phyloP scores from a whole-genome alignment of 2,113 vertebrate genomes.

The Thamnophis sirtalis region DNA sequence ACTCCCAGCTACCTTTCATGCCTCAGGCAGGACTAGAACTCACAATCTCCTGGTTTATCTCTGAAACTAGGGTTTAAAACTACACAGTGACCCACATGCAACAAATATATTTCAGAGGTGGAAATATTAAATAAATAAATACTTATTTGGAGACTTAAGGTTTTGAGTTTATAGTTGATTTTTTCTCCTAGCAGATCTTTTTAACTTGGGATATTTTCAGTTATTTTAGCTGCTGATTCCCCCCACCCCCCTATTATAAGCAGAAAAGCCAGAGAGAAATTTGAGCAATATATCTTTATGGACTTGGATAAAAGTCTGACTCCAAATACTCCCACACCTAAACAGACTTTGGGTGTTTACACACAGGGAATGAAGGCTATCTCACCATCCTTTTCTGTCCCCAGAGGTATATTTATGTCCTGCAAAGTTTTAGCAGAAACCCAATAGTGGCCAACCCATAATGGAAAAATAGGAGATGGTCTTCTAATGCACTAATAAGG shows the following conservation, averaged over 20 bases:
- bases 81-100: background rate
- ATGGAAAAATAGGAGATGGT: background rate
- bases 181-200: background rate
- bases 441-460: background rate
- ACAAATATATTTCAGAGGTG: background rate
- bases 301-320: background rate
- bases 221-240: background rate
- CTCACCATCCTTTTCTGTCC: background rate
- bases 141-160: background rate
- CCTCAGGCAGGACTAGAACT: background rate
- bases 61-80: background rate
- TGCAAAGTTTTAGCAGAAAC: background rate
- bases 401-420: background rate
- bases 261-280: background rate
- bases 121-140: background rate
- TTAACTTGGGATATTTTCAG: background rate
- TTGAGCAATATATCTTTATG: background rate
- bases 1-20: background rate
- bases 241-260: background rate
- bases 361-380: background rate
- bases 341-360: background rate
- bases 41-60: background rate
- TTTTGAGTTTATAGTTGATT: background rate
- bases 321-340: background rate
- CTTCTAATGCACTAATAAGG: background rate